Evolutionary conservation across 2,113 vertebrate genomes (phyloP), one percentile per base, ranked within the genome.

Genomic region (Mirza zaza): DNA sequence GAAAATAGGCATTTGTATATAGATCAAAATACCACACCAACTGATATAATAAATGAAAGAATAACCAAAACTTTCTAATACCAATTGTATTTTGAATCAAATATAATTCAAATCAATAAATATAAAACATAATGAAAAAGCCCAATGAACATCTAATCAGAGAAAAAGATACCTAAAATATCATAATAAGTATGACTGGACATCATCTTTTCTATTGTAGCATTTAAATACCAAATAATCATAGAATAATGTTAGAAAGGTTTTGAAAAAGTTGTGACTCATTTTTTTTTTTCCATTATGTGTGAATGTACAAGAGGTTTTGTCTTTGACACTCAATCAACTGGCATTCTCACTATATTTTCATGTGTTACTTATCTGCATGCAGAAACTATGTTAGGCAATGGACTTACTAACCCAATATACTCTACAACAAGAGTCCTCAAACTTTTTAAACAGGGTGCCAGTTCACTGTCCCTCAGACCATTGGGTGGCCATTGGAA

Each of bases 61-160:
- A 83, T n/a, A 90, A 55, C 21, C 25, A 17, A 93, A 82, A n/a
- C 32, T 86, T 32, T 75, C 82, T 82, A 92, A 81, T 75, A 42
- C 52, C 73, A 92, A 6, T 3, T 77, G 23, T 87, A 59, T 89
- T 80, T 82, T 86, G 0, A 82, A 68, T 76, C 20, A 85, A 91
- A 81, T 73, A 34, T 63, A 93, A 90, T 67, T 94, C 32, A 94
- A 95, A 90, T 32, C 73, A 76, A 25, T 73, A 90, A 42, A 82
- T 17, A 23, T n/a, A 88, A 85, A 90, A 81, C 42, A 83, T 76
- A 86, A 83, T 0, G 1, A n/a, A 67, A 67, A 61, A 32, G 17
- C 17, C 12, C 23, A 88, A 48, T 45, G 88, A 88, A 8, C 21
- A n/a, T 42, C 84, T 4, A 67, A 5, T 52, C 70, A 84, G 83